Conservation (phyloP, 2,888 invertebrate species). For the Ochlodes sylvanus region DNA sequence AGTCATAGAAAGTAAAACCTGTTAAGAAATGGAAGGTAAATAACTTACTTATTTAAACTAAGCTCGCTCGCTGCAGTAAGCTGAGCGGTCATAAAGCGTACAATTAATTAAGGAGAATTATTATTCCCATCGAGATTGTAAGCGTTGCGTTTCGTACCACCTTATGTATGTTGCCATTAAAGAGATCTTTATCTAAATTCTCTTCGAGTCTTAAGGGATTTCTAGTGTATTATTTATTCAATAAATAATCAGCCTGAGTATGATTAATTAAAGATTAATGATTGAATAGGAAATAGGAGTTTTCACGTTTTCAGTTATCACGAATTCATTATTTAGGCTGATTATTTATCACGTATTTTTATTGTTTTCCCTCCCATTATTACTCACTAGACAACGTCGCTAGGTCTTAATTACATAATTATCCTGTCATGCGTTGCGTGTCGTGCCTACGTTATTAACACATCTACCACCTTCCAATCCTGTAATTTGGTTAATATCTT, state of each 20-base stretch:
- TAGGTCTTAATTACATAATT: background rate
- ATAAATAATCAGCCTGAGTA: background rate
- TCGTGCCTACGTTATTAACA: background rate
- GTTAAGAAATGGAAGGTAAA: no score
- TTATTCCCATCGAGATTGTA: constrained; percentile 8
- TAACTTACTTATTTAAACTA: background rate
- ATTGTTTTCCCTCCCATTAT: no score
- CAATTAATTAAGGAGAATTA: constrained; percentile 20
- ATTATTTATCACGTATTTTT: no score
- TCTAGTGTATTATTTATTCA: no score
- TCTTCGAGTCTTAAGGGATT: background rate
- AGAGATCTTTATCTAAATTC: constrained; percentile 7
- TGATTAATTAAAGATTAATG: background rate
- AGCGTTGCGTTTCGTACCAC: constrained; percentile 4
- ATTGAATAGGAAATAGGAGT: background rate
- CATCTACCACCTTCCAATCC: background rate
- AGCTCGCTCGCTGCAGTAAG: background rate
- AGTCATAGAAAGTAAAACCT: background rate
- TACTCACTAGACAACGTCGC: background rate
- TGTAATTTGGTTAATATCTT: constrained; percentile 27
- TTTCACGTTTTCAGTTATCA: no score
- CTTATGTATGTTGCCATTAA: constrained; percentile 14
- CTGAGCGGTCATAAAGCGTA: background rate
- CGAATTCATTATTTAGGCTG: no score
- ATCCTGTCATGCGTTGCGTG: background rate